Evolutionary conservation across 2,888 invertebrate species (phyloP), one percentile per base, ranked within the genome.

Genomic region (Dysmachus trigonus): DNA sequence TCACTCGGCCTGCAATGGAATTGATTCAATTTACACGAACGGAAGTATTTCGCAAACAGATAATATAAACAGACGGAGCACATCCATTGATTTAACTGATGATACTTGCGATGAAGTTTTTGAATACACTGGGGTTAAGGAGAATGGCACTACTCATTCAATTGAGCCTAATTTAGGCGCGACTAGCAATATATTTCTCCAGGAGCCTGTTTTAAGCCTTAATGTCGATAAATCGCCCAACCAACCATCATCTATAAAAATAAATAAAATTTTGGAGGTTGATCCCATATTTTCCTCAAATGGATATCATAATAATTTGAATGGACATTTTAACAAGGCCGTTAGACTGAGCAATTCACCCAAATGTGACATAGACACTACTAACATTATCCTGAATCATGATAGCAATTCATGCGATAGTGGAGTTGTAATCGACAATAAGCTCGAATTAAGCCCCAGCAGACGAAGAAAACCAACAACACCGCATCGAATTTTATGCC

Each of bases 401-500:
- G 92, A 92, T 88, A 92, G 90, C 88, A 92, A 92, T 89, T 92
- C 92, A 87, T 92, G 92, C 87, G 92, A 92, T 88, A 92, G 92
- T 88, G 92, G 92, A 13, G 91, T 92, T 30, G 92, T 91, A 74
- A 91, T 91, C 73, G 90, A 89, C 47, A 87, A 62, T 83, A 87
- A 86, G 33, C 41, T 35, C 5, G 88, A 88, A 35, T 87, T 87
- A 51, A 88, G 88, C 31, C 88, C 89, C 22, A 88, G 88, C 30
- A 89, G 90, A 15, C 89, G 91, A 38, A 90, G 91, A 22, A 92
- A 92, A 87, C 92, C 92, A 72, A 91, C 92, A 15, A 94, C 94
- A 83, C 94, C 94, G 38, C 94, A 94, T 90, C 94, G 94, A 88
- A 94, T 94, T 90, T 93, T 92, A 31, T 92, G 92, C 88, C 91